Evolutionary conservation across 2,113 vertebrate species (phyloP), one percentile per base, ranked within the genome.

Genomic region (Plecturocebus donacophilus): DNA sequence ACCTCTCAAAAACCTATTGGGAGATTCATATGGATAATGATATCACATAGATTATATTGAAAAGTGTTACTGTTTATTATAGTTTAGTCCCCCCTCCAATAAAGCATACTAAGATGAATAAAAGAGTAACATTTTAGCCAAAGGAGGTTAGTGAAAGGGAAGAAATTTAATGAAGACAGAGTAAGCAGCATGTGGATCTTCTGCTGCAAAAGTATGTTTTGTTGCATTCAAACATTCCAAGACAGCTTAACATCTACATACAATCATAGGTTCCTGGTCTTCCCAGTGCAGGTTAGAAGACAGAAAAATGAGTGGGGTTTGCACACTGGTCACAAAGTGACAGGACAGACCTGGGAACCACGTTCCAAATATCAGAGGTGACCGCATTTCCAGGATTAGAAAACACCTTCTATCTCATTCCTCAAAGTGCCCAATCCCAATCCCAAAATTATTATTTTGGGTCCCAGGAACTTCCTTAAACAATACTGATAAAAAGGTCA

Each of bases 401-500:
- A 92, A 12, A 92, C 1, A 81, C 32, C 10, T 47, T 76, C 6
- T 94, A 76, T n/a, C 30, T 52, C 68, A 6, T 52, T 87, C 32
- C 56, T 90, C 80, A 94, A 95, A 96, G 92, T 38, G 20, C 16
- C 42, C 81, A 84, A 80, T 71, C 38, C 11, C 47, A 82, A 47
- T 68, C 12, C 40, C 54, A 64, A 94, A 95, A 96, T 58, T 92
- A 94, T 71, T 88, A 58, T 8, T 64, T 30, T 27, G 70, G 32
- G 71, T 90, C 17, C 64, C 85, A 96, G 40, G 32, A 90, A 95
- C 66, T 76, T 95, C 38, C n/a, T 27, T 16, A 95, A 89, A 66
- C 13, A 81, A 95, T 70, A 40, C 8, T 64, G 23, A 73, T 32
- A 35, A 81, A 92, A 23, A 86, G 47, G n/a, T 91, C 61, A 93